A percentile compares a stretch with the other conserved stretches of the same genome.
These are phyloP conservation scores for Spodoptera exigua DNA, from an alignment of 2,888 invertebrate genomes.

Conservation along the genomic window DNA sequence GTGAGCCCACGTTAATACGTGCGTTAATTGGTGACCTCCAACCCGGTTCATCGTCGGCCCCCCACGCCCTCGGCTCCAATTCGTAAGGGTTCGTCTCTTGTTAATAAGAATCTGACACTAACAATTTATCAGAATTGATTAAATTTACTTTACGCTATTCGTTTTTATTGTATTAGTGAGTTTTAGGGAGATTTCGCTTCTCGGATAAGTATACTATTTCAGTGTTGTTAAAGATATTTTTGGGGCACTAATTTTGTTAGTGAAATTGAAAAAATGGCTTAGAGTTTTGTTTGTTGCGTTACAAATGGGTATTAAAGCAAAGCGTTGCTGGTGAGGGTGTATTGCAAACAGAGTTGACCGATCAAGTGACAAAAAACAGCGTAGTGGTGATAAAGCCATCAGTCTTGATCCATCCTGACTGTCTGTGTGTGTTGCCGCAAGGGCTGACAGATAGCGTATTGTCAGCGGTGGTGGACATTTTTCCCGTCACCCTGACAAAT, in stretches of 20 bases:
- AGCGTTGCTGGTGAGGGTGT: conserved; percentile 51
- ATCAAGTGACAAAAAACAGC: conserved; percentile 51
- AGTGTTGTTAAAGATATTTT: conserved; percentile 21
- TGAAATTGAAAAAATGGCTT: conserved; percentile 8
- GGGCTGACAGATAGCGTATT: conserved; percentile 78
- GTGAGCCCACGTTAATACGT: conserved; percentile 63
- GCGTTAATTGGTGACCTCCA: conserved; percentile 64
- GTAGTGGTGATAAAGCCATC: conserved; percentile 68
- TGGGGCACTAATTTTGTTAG: background rate
- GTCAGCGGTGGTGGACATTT: conserved; percentile 75
- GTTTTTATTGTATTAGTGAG: conserved; percentile 35
- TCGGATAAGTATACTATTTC: conserved; percentile 29
- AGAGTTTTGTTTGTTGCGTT: conserved; percentile 11
- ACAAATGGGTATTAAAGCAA: conserved; percentile 27
- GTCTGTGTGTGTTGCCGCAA: conserved; percentile 51
- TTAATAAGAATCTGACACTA: conserved; percentile 61
- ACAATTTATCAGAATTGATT: conserved; percentile 57
- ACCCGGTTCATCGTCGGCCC: conserved; percentile 30
- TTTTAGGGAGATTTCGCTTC: conserved; percentile 27
- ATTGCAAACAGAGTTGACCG: conserved; percentile 62
- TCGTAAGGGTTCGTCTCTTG: conserved; percentile 53
- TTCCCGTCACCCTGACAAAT: conserved; percentile 79
- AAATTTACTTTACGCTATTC: conserved; percentile 50
- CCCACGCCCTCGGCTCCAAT: conserved; percentile 40
- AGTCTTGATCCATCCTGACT: conserved; percentile 69